Conservation (phyloP, 2,888 invertebrate species). For the Timema cristinae region DNA sequence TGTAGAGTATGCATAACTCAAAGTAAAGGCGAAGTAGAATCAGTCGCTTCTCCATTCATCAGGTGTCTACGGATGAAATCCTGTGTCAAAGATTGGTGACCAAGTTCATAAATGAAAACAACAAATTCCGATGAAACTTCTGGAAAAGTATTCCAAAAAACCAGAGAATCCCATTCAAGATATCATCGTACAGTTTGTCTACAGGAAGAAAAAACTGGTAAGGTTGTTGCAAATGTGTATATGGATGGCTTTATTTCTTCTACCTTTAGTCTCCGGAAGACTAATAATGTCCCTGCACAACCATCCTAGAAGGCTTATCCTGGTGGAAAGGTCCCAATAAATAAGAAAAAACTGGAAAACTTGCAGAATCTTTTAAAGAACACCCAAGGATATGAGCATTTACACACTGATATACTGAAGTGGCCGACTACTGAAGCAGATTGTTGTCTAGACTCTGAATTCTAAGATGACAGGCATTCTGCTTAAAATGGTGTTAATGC, state of each 20-base stretch:
- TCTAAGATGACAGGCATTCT: too few species aligned
- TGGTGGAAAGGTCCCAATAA: too few species aligned
- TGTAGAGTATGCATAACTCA: not conserved
- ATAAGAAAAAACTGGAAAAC: too few species aligned
- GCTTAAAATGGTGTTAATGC: too few species aligned
- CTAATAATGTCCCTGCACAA: too few species aligned
- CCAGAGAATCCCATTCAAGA: not conserved
- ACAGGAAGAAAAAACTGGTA: not conserved
- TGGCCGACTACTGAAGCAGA: too few species aligned
- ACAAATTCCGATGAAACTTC: not conserved
- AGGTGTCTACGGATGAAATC: not conserved
- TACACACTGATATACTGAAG: too few species aligned
- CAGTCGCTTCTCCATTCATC: not conserved
- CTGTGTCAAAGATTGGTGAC: not conserved
- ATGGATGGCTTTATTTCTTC: not conserved
- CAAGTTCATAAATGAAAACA: not conserved
- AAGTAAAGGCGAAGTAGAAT: not conserved
- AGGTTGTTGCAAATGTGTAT: not conserved
- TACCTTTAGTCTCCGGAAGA: not conserved
- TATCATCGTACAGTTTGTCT: not conserved
- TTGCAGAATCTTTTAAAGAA: too few species aligned
- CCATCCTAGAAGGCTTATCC: too few species aligned
- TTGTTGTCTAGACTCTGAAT: too few species aligned
- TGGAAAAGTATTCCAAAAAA: not conserved
- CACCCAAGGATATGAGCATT: too few species aligned